phyloP scores from a whole-genome alignment of 2,888 invertebrate genomes.

The Dolomedes plantarius region DNA sequence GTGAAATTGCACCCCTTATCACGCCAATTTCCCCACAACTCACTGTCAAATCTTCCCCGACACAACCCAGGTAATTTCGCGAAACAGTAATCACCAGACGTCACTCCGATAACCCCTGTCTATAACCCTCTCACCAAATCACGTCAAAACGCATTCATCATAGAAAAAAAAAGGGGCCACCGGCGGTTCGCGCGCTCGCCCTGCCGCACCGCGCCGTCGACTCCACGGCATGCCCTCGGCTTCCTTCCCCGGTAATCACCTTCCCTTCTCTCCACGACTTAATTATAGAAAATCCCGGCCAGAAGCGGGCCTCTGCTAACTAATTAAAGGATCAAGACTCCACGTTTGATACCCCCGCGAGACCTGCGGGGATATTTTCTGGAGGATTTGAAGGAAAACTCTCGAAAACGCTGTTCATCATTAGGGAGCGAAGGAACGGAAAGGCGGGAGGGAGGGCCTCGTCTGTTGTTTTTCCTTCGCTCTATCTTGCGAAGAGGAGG shows the following conservation, averaged over 20 bases:
- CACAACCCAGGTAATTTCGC: no score
- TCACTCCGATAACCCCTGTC: neutral
- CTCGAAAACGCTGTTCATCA: slow-evolving; percentile 67
- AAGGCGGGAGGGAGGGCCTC: neutral
- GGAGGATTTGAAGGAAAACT: slow-evolving; percentile 26
- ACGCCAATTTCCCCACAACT: no score
- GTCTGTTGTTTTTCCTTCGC: slow-evolving; percentile 45
- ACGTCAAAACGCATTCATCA: no score
- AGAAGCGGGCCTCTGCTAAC: slow-evolving; percentile 62
- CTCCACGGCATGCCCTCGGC: neutral
- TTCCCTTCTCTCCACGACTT: slow-evolving; percentile 46
- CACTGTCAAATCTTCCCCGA: no score
- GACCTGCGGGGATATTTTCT: slow-evolving; percentile 33
- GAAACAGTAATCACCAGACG: neutral
- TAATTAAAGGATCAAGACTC: slow-evolving; percentile 70
- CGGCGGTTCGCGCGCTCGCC: neutral
- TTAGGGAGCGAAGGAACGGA: slow-evolving; percentile 36
- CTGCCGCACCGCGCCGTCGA: slow-evolving; percentile 14
- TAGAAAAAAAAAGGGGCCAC: no score
- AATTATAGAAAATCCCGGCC: slow-evolving; percentile 69
- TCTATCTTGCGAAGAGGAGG: neutral
- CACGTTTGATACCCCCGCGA: slow-evolving; percentile 32
- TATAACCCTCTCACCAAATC: neutral
- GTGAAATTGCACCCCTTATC: no score
- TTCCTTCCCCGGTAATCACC: neutral